phyloP scores from a whole-genome alignment of 2,888 invertebrate species.

The Trissolcus brochymenae region DNA sequence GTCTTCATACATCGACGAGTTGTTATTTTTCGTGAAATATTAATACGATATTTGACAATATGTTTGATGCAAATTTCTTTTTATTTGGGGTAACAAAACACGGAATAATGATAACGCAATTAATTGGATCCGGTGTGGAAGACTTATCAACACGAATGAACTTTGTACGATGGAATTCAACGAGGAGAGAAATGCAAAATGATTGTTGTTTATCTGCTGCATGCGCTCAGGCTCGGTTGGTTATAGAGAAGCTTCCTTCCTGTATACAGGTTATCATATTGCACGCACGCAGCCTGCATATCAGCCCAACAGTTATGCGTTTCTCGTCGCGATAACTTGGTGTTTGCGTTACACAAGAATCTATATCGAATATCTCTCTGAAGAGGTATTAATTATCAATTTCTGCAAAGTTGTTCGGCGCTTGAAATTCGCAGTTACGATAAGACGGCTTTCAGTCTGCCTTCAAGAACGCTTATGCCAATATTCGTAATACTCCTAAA shows the following conservation, averaged over 20 bases:
- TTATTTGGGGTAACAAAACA: constrained; percentile 13
- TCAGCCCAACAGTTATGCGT: constrained; percentile 33
- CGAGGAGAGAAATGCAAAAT: constrained; percentile 55
- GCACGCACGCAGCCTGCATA: constrained; percentile 40
- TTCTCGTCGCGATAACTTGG: constrained; percentile 33
- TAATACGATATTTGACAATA: constrained; percentile 5
- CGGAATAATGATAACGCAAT: constrained; percentile 41
- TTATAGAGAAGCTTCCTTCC: constrained; percentile 65
- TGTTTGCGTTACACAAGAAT: constrained; percentile 22
- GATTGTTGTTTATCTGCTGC: constrained; percentile 51
- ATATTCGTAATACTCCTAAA: constrained; percentile 8
- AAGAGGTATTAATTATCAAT: constrained; percentile 47
- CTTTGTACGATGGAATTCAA: constrained; percentile 49
- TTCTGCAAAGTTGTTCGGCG: constrained; percentile 35
- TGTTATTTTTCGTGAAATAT: constrained; percentile 11
- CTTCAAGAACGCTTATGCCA: constrained; percentile 12
- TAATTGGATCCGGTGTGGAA: constrained; percentile 51
- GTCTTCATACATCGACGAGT: no score
- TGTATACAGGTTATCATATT: constrained; percentile 58
- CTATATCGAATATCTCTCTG: constrained; percentile 26
- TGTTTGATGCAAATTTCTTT: neutral
- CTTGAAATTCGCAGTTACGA: neutral
- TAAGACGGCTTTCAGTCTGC: constrained; percentile 11
- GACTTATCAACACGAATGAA: constrained; percentile 49
- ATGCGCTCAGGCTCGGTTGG: constrained; percentile 52